Base-by-base conservation (phyloP, 2,888 invertebrate genomes). In the Yponomeuta sedellus region DNA sequence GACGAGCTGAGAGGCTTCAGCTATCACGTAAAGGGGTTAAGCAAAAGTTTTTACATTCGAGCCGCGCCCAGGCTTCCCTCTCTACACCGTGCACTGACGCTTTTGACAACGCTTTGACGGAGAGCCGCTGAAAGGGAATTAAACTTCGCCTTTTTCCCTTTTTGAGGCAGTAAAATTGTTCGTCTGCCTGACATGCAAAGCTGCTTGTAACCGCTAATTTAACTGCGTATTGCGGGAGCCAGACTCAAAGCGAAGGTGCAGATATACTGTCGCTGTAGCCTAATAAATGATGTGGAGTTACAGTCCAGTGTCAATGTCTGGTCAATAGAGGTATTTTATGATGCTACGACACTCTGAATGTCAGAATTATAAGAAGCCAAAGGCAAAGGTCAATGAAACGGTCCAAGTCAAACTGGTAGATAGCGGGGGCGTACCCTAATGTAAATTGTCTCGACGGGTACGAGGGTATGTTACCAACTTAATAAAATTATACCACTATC, bases 41-140 rank as follows among this genome's bases (percentile, higher is more conserved):
- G 88, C 80, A 82, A 86, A 90, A 89, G 83, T 89, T 91, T 91
- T 88, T 86, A 83, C 86, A 85, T 89, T 86, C 84, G 82, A 82
- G 77, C 78, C 83, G 79, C 79, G 79, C 77, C 79, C 77, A 78
- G 76, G 82, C 82, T 83, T 82, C 78, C 76, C 81, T 84, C 83
- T 84, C 80, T 85, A 83, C 82, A 78, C 78, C 80, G 85, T 77
- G 79, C 80, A 78, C 82, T 78, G 77, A 75, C 80, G 85, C 87
- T 88, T 89, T 89, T 86, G 86, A 86, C 84, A 86, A 82, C 82
- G 77, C 89, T 89, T 90, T 89, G 88, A 88, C 83, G 82, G 79
- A 76, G 78, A 80, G 75, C 75, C 75, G 76, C 75, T 79, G 61
- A 79, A 79, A 80, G 80, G 80, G 83, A 82, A 88, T 86, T 83